Evolutionary conservation across 2,888 invertebrate genomes (phyloP).

Genomic region (Atherix ibis): DNA sequence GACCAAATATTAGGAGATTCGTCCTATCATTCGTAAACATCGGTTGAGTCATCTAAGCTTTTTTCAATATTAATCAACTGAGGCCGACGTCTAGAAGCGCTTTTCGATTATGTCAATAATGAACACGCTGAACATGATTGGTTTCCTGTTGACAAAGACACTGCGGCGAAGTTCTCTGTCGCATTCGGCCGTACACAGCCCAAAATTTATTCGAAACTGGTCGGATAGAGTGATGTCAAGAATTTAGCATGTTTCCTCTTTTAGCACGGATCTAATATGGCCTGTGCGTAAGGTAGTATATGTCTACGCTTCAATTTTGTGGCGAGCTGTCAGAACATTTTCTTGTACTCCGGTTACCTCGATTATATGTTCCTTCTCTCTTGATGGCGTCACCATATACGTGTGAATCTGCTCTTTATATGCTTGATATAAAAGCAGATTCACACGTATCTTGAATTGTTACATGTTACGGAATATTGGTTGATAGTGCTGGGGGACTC

Average conservation of each 20-base stretch:
- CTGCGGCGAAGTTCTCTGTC: slow-evolving; percentile 3
- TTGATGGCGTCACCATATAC: slow-evolving; percentile 95
- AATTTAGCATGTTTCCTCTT: slow-evolving; percentile 39
- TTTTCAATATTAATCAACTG: slow-evolving; percentile 74
- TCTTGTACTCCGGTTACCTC: slow-evolving; percentile 95
- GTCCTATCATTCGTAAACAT: slow-evolving; percentile 71
- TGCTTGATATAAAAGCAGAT: too few relatives aligned
- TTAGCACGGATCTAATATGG: slow-evolving; percentile 32
- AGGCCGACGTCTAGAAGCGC: slow-evolving; percentile 46
- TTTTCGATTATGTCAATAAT: slow-evolving; percentile 45
- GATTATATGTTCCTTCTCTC: slow-evolving; percentile 98
- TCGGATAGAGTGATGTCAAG: slow-evolving; percentile 56
- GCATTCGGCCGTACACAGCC: slow-evolving; percentile 32
- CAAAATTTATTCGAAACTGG: slow-evolving; percentile 40
- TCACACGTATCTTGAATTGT: slow-evolving; percentile 93
- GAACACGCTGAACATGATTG: slow-evolving; percentile 50
- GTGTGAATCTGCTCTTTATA: slow-evolving; percentile 98
- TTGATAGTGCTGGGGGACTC: slow-evolving; percentile 66
- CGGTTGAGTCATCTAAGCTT: slow-evolving; percentile 41
- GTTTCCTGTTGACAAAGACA: slow-evolving; percentile 45
- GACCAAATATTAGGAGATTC: slow-evolving; percentile 78
- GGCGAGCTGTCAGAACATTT: slow-evolving; percentile 88
- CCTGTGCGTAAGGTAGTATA: slow-evolving; percentile 95
- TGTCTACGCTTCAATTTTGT: slow-evolving; percentile 95
- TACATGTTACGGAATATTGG: slow-evolving; percentile 79